phyloP scores from a whole-genome alignment of 2,888 invertebrate genomes.

The Frankliniella fusca region DNA sequence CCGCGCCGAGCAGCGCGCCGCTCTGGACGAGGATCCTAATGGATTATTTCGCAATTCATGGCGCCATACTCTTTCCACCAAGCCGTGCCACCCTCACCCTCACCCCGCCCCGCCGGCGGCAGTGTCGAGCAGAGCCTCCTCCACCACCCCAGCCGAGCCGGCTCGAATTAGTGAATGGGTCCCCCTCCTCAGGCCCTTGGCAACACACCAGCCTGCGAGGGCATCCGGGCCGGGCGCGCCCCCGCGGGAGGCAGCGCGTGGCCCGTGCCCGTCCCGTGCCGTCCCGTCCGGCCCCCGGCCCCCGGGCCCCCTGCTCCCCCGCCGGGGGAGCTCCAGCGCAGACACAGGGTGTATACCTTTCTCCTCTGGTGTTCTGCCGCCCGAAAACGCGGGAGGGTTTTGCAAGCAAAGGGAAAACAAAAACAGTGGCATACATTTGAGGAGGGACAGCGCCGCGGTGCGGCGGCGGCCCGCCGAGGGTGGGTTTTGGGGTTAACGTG shows the following conservation, averaged over 20 bases:
- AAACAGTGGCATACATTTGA: neutral
- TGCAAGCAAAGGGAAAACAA: neutral
- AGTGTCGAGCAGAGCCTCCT: neutral
- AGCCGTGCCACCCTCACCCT: neutral
- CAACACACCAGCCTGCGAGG: neutral
- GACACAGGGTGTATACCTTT: neutral
- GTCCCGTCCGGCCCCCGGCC: too few species aligned
- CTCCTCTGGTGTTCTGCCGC: neutral
- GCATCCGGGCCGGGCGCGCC: neutral
- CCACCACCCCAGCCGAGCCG: neutral
- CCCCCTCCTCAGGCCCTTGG: neutral
- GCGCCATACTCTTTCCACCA: conserved; percentile 2
- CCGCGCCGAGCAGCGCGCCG: neutral
- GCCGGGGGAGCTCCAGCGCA: neutral
- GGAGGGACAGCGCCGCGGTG: neutral
- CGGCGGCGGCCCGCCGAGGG: neutral
- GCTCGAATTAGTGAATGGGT: conserved; percentile 17
- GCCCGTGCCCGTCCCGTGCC: neutral
- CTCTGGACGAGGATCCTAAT: neutral
- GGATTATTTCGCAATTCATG: conserved; percentile 25
- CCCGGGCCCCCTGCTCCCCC: too few species aligned
- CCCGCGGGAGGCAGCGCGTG: neutral
- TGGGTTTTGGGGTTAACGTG: too few species aligned
- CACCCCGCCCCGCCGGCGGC: neutral
- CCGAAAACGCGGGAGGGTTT: too few species aligned